Percentiles rank a stretch among this genome's conserved stretches.
phyloP scores from a whole-genome alignment of 1,140 invertebrate species.

The Drosophila simulans region DNA sequence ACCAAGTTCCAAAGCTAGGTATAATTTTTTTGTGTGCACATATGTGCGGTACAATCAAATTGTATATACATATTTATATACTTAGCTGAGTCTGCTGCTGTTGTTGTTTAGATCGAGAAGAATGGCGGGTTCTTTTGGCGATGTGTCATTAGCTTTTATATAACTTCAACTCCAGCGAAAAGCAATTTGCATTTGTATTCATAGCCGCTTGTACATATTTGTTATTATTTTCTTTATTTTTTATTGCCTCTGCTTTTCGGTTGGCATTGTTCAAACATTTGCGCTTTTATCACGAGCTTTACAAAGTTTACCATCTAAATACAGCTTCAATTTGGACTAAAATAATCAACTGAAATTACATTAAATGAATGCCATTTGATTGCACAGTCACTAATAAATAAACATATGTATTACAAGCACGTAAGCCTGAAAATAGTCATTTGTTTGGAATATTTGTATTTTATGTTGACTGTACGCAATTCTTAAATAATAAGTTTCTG shows the following conservation, averaged over 20 bases:
- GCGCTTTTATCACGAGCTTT: conserved; percentile 23
- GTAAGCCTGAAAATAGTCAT: neutral
- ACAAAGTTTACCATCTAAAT: conserved; percentile 7
- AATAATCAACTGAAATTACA: conserved; percentile 5
- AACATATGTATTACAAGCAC: neutral
- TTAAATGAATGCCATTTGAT: neutral
- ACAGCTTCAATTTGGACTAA: conserved; percentile 1
- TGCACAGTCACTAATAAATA: neutral
- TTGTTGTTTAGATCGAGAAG: conserved; percentile 26
- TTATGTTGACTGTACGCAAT: neutral
- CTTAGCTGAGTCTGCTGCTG: conserved; percentile 1
- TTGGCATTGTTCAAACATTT: conserved; percentile 5
- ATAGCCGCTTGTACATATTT: neutral
- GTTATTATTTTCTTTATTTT: conserved; percentile 10
- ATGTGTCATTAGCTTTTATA: conserved; percentile 31
- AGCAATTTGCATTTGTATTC: conserved; percentile 30
- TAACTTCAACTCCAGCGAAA: conserved; percentile 26
- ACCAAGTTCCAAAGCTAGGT: neutral
- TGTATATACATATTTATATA: neutral
- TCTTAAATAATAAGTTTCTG: neutral
- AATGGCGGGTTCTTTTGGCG: conserved; percentile 20
- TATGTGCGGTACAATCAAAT: neutral
- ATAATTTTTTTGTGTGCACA: conserved; percentile 4
- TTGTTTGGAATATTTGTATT: neutral
- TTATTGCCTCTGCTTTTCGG: neutral